These are phyloP conservation scores for Erinaceus europaeus DNA, from an alignment of 2,113 vertebrate species.

Conservation along the genomic window DNA sequence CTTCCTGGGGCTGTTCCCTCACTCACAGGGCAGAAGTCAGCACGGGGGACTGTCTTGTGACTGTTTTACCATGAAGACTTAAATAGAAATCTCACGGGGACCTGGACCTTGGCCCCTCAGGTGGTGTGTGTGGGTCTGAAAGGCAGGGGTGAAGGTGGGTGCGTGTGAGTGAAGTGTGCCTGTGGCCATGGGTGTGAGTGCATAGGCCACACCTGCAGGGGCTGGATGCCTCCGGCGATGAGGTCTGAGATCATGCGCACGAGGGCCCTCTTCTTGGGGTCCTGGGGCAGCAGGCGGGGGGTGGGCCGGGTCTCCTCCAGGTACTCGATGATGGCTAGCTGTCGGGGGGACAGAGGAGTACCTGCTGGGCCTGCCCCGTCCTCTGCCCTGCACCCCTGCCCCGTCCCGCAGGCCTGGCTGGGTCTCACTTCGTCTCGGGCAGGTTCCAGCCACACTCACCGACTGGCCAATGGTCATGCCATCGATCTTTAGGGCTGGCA, in stretches of 20 bases:
- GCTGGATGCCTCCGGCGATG: constrained; percentile 94
- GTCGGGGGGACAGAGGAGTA: constrained; percentile 1
- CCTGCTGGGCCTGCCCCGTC: background rate
- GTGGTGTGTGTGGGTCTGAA: rapidly evolving
- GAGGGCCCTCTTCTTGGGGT: constrained; percentile 88
- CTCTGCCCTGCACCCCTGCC: too few relatives aligned
- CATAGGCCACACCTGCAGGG: constrained; percentile 87
- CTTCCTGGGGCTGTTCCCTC: background rate
- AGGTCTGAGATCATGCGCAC: constrained; percentile 93
- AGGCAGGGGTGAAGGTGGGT: background rate
- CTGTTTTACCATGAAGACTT: too few relatives aligned
- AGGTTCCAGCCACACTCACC: too few relatives aligned
- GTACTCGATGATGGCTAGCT: constrained; percentile 97
- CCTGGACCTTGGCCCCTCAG: too few relatives aligned
- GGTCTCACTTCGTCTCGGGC: too few relatives aligned
- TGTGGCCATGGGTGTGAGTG: background rate
- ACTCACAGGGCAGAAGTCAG: background rate
- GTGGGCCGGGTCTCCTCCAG: constrained; percentile 92
- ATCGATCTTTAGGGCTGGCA: constrained; percentile 93
- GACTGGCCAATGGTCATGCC: constrained; percentile 91
- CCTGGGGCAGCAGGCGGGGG: constrained; percentile 88
- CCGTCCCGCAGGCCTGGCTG: too few relatives aligned
- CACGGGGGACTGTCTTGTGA: background rate
- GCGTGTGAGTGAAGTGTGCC: background rate
- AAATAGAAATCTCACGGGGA: too few relatives aligned